Percentiles rank a stretch among this genome's conserved stretches.
These are phyloP conservation scores for Helicoverpa zea DNA, from an alignment of 1,140 invertebrate genomes.

Conservation along the genomic window DNA sequence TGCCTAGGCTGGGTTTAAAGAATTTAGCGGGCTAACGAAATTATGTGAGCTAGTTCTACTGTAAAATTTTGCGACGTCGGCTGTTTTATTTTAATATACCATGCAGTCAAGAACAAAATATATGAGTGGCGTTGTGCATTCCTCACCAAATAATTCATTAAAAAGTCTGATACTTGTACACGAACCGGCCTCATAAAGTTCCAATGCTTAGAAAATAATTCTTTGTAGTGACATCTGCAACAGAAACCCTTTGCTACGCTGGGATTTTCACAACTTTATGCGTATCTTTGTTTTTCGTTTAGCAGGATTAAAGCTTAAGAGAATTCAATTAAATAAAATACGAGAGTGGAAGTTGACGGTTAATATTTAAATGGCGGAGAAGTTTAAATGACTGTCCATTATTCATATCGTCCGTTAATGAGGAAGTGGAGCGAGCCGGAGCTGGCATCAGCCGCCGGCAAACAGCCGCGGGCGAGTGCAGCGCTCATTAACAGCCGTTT, in stretches of 20 bases:
- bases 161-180: no score
- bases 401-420: conserved; percentile 1
- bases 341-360: neutral
- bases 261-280: no score
- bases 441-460: neutral
- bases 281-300: neutral
- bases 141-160: no score
- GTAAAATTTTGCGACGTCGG: neutral
- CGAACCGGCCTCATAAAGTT: no score
- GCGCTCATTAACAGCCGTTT: conserved; percentile 1
- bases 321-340: conserved; percentile 1
- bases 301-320: neutral
- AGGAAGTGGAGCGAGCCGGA: neutral
- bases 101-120: neutral
- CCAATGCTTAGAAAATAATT: no score
- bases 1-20: conserved; percentile 10
- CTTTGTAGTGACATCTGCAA: no score
- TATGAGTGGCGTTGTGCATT: no score
- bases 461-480: neutral
- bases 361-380: neutral
- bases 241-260: no score
- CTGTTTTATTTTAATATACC: neutral
- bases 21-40: conserved; percentile 18
- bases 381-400: neutral
- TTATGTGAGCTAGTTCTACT: conserved; percentile 12